Evolutionary conservation across 1,140 invertebrate species (phyloP).

Genomic region (Conopomorpha cramerella): DNA sequence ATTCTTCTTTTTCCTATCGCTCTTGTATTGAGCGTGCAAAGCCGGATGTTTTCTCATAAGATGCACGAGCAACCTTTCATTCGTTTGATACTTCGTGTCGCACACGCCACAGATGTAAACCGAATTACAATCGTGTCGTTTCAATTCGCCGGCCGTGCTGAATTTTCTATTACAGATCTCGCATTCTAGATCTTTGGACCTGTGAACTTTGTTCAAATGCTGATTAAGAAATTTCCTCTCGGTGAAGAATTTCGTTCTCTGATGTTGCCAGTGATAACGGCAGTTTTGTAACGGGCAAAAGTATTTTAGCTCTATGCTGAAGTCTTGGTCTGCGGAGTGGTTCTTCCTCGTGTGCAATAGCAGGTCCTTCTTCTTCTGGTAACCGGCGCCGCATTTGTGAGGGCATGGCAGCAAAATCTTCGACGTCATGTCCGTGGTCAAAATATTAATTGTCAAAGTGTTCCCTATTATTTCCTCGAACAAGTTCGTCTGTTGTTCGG

Average conservation of each 20-base stretch:
- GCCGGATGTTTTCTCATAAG: conserved; percentile 29
- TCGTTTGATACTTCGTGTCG: conserved; percentile 18
- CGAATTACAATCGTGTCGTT: conserved; percentile 24
- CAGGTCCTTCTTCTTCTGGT: conserved; percentile 21
- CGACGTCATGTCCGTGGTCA: conserved; percentile 14
- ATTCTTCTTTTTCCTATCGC: conserved; percentile 19
- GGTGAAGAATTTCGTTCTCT: conserved; percentile 19
- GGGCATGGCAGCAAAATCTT: conserved; percentile 26
- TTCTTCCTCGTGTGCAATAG: conserved; percentile 17
- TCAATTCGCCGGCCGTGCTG: conserved; percentile 8
- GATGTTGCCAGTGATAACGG: conserved; percentile 12
- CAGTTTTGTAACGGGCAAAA: conserved; percentile 19
- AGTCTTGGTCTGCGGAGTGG: conserved; percentile 14
- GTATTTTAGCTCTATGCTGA: conserved; percentile 19
- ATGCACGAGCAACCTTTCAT: conserved; percentile 29
- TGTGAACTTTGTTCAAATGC: conserved; percentile 35
- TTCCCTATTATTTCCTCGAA: too few species aligned
- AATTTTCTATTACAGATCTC: conserved; percentile 16
- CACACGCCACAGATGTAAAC: conserved; percentile 22
- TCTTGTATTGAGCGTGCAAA: conserved; percentile 30
- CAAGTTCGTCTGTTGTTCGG: too few species aligned
- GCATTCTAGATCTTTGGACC: conserved; percentile 14
- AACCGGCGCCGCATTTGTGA: conserved; percentile 17
- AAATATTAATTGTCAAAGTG: too few species aligned
- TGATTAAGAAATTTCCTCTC: conserved; percentile 35